Evolutionary conservation across 2,888 invertebrate genomes (phyloP).

Genomic region (Lasius platythorax): DNA sequence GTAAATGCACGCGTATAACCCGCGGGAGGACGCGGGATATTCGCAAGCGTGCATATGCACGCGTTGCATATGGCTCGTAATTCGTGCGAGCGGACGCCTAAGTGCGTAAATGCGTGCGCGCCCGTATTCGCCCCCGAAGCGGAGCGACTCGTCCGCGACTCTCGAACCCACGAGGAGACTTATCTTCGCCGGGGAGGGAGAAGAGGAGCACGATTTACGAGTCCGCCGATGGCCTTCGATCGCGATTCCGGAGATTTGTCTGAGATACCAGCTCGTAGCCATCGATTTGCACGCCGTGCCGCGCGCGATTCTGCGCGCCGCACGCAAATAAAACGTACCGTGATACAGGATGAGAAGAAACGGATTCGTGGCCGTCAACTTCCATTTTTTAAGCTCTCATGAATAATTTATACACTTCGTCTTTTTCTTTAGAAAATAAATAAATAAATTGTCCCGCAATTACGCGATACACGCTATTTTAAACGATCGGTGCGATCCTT

Average conservation of each 20-base stretch:
- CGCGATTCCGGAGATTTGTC: slow-evolving; percentile 70
- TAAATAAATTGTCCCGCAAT: neutral
- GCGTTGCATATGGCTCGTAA: slow-evolving; percentile 51
- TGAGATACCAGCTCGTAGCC: slow-evolving; percentile 60
- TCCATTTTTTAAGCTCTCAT: neutral
- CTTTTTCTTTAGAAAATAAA: neutral
- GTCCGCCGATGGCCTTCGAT: slow-evolving; percentile 66
- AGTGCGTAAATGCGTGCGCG: slow-evolving; percentile 38
- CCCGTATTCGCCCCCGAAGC: slow-evolving; percentile 33
- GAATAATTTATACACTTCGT: slow-evolving; percentile 24
- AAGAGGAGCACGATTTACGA: slow-evolving; percentile 62
- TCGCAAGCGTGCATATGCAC: slow-evolving; percentile 24
- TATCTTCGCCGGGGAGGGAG: slow-evolving; percentile 9
- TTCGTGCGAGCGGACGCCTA: slow-evolving; percentile 34
- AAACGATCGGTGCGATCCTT: neutral
- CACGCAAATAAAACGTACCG: slow-evolving; percentile 20
- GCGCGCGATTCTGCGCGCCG: slow-evolving; percentile 32
- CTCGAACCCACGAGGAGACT: neutral
- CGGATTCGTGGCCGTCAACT: neutral
- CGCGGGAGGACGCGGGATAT: slow-evolving; percentile 31
- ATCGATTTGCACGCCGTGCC: slow-evolving; percentile 66
- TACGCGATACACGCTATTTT: neutral
- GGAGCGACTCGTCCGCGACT: slow-evolving; percentile 27
- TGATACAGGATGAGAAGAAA: slow-evolving; percentile 12
- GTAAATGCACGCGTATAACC: slow-evolving; percentile 66